These are phyloP conservation scores for Cyphomyrmex costatus DNA, from an alignment of 1,140 invertebrate species.

Conservation along the genomic window DNA sequence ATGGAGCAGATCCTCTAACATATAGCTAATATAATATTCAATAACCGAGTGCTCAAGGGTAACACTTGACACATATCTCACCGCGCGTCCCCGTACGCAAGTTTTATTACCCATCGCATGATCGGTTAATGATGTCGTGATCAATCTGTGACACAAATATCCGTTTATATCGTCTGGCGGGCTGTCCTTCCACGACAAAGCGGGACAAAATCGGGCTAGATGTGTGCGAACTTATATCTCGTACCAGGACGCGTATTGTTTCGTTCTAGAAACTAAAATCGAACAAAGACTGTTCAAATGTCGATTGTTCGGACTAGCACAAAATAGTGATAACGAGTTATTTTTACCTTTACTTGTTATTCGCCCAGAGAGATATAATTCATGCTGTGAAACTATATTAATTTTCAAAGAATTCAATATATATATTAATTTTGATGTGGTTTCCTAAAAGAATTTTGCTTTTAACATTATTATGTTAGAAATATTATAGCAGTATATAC, in stretches of 20 bases:
- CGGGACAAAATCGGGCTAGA: background rate
- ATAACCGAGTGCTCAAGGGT: constrained; percentile 51
- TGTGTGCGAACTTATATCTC: background rate
- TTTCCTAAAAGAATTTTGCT: background rate
- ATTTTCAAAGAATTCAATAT: too few species aligned
- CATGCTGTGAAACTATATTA: background rate
- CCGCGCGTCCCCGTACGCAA: constrained; percentile 2
- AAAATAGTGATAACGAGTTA: background rate
- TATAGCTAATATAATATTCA: constrained; percentile 53
- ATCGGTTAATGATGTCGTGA: constrained; percentile 57
- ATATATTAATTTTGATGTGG: background rate
- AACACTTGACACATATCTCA: constrained; percentile 61
- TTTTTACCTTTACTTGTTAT: background rate
- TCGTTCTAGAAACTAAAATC: background rate
- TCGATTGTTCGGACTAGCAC: background rate
- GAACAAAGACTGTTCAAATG: background rate
- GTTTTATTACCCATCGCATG: constrained; percentile 43
- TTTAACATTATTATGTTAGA: background rate
- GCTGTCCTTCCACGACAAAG: background rate
- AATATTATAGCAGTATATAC: background rate
- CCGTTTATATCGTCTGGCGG: constrained; percentile 21
- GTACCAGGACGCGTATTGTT: background rate
- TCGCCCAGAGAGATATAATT: background rate
- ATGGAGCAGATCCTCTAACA: constrained; percentile 55
- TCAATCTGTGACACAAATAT: constrained; percentile 62